Conservation (phyloP, 2,113 vertebrate species). For the Corvus hawaiiensis region DNA sequence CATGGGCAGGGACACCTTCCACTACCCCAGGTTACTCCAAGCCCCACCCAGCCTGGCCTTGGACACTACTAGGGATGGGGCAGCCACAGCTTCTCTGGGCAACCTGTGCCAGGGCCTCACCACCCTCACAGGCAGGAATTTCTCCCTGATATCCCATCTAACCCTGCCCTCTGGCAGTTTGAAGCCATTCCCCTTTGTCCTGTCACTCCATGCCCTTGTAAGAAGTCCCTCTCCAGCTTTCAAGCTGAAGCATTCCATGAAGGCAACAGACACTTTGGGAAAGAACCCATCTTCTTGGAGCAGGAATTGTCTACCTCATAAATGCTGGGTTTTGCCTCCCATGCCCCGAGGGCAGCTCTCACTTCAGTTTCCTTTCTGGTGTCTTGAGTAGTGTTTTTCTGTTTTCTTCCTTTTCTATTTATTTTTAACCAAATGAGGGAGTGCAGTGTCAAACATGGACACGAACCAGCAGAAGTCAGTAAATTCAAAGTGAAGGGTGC, state of each 20-base stretch:
- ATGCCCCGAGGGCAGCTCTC: background rate
- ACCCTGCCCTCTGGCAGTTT: background rate
- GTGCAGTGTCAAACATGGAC: background rate
- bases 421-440: slow-evolving; percentile 43
- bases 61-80: background rate
- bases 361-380: slow-evolving; percentile 1
- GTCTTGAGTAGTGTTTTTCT: background rate
- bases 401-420: background rate
- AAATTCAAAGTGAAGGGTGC: slow-evolving; percentile 2
- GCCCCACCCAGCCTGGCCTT: rapidly evolving
- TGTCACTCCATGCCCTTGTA: background rate
- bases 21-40: background rate
- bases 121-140: background rate
- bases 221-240: background rate
- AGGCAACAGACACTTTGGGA: background rate
- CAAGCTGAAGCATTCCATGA: background rate
- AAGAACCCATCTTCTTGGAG: background rate
- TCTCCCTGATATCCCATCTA: background rate
- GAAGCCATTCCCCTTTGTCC: background rate
- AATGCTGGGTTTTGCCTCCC: background rate
- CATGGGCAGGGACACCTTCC: background rate
- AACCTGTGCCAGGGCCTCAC: background rate
- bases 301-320: background rate
- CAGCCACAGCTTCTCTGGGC: background rate
- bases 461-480: background rate